phyloP scores from a whole-genome alignment of 2,888 invertebrate species.

The Tipula unca region DNA sequence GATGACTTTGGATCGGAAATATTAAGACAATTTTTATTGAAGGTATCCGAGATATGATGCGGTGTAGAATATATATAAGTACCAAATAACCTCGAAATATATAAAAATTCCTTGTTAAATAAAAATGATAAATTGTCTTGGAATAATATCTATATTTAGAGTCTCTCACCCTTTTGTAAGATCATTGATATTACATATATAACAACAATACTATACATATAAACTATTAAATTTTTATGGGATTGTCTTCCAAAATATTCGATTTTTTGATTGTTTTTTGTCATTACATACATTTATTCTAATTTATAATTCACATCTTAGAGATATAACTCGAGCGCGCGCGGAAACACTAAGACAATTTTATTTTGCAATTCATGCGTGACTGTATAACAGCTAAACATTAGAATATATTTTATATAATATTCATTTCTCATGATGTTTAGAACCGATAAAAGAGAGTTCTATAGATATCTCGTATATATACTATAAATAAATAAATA shows the following conservation, averaged over 20 bases:
- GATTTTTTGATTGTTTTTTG: not conserved
- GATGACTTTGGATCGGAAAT: not conserved
- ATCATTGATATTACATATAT: not conserved
- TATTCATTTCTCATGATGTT: not conserved
- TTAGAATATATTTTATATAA: not conserved
- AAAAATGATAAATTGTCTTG: not conserved
- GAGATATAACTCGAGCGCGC: not conserved
- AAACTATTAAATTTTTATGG: not conserved
- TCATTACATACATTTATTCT: not conserved
- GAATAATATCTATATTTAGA: not conserved
- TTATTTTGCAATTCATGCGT: not conserved
- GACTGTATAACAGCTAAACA: not conserved
- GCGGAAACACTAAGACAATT: not conserved
- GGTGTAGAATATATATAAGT: not conserved
- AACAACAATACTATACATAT: not conserved
- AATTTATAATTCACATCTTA: not conserved
- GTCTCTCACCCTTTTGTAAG: not conserved
- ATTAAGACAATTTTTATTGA: not conserved
- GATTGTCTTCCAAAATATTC: not conserved
- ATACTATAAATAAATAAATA: constrained; percentile 1
- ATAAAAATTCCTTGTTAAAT: not conserved
- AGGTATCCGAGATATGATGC: not conserved
- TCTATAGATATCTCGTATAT: not conserved
- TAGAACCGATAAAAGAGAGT: not conserved
- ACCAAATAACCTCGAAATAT: not conserved